Percentiles rank a stretch among this genome's conserved stretches.
Conservation (phyloP, 2,797 vertebrate genomes). For the Argyrosomus regius region DNA sequence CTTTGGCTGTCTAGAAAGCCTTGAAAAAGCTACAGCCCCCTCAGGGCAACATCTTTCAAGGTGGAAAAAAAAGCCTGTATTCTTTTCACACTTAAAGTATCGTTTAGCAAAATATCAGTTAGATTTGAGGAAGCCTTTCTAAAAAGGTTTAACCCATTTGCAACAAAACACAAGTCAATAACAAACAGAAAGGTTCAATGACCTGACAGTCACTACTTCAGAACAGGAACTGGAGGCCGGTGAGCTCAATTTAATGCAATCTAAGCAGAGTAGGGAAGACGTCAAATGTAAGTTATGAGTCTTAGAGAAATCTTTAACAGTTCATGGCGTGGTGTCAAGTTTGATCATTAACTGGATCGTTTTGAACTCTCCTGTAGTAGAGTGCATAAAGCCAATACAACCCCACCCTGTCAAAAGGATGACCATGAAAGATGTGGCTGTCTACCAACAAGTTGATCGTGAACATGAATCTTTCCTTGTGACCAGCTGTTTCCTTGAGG, state of each 20-base stretch:
- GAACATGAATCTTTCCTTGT: conserved; percentile 23
- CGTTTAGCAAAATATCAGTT: neutral
- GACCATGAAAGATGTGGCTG: neutral
- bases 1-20: neutral
- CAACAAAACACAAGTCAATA: conserved; percentile 2
- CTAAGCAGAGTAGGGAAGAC: conserved; percentile 1
- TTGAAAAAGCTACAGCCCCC: conserved; percentile 5
- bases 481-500: neutral
- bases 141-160: neutral
- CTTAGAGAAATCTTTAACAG: conserved; percentile 17
- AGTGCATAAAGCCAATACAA: conserved; percentile 6
- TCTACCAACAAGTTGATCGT: conserved; percentile 7
- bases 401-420: conserved; percentile 8
- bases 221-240: conserved; percentile 8
- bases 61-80: neutral
- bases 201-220: neutral
- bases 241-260: conserved; percentile 30
- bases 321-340: conserved; percentile 18
- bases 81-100: neutral
- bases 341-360: conserved; percentile 24
- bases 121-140: neutral
- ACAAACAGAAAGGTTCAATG: conserved; percentile 15
- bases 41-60: neutral
- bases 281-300: conserved; percentile 13
- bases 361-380: conserved; percentile 24